Percentiles rank a stretch among this genome's conserved stretches.
phyloP scores from a whole-genome alignment of 2,888 invertebrate species.

The Osmoderma eremita region DNA sequence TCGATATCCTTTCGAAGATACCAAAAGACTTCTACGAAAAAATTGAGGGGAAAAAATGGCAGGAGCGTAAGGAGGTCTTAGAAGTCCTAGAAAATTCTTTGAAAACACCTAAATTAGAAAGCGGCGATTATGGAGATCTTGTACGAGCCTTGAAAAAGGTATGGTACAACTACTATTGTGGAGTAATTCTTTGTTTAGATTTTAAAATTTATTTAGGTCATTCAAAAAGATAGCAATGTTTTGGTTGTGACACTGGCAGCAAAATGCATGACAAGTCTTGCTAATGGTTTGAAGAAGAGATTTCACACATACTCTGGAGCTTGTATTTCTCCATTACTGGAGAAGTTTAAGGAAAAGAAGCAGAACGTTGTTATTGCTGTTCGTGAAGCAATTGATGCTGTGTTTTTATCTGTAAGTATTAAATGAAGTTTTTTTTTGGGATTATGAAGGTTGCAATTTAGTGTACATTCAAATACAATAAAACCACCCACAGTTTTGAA shows the following conservation, averaged over 20 bases:
- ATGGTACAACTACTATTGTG: slow-evolving; percentile 41
- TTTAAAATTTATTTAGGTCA: slow-evolving; percentile 68
- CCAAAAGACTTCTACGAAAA: slow-evolving; percentile 97
- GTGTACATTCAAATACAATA: too few relatives aligned
- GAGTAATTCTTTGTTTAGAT: not conserved
- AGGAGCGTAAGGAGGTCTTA: slow-evolving; percentile 91
- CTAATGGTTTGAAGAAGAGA: slow-evolving; percentile 85
- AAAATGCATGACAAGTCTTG: slow-evolving; percentile 84
- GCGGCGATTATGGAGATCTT: slow-evolving; percentile 92
- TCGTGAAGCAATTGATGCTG: slow-evolving; percentile 90
- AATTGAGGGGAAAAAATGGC: slow-evolving; percentile 96
- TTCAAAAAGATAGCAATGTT: slow-evolving; percentile 95
- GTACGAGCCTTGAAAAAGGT: slow-evolving; percentile 89
- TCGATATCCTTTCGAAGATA: slow-evolving; percentile 91
- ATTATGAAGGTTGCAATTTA: too few relatives aligned
- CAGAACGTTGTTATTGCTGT: slow-evolving; percentile 86
- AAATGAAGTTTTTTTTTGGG: slow-evolving; percentile 9
- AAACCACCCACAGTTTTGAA: too few relatives aligned
- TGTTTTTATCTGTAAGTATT: slow-evolving; percentile 78
- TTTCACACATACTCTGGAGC: slow-evolving; percentile 86
- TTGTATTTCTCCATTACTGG: slow-evolving; percentile 81
- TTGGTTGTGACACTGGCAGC: slow-evolving; percentile 88
- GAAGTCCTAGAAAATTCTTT: slow-evolving; percentile 83
- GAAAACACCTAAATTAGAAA: slow-evolving; percentile 85
- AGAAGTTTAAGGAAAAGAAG: slow-evolving; percentile 99